Conservation (phyloP, 23 tunicate species). For the Styela plicata region DNA sequence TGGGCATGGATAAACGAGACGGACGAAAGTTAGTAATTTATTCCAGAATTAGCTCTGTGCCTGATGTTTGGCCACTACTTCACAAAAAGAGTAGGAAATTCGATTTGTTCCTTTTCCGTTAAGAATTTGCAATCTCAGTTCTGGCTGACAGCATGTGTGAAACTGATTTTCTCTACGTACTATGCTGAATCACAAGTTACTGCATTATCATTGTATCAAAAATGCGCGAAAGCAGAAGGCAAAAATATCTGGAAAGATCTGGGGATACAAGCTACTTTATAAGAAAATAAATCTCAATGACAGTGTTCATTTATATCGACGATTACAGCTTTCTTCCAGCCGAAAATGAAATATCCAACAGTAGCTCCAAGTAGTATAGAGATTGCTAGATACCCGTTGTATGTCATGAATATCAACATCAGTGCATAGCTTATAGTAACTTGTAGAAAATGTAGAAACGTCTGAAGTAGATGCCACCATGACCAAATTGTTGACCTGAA, state of each 20-base stretch:
- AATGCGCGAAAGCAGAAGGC: not conserved
- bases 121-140: too few relatives aligned
- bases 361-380: constrained; percentile 76
- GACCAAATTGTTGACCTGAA: constrained; percentile 47
- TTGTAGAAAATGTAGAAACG: constrained; percentile 75
- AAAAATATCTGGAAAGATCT: too few relatives aligned
- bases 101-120: too few relatives aligned
- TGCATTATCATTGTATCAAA: not conserved
- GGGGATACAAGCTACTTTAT: too few relatives aligned
- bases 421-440: constrained; percentile 84
- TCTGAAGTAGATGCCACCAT: constrained; percentile 59
- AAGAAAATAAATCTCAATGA: constrained; percentile 47
- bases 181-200: not conserved
- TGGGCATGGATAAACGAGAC: too few relatives aligned
- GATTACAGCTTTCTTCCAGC: constrained; percentile 88
- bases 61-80: too few relatives aligned
- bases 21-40: too few relatives aligned
- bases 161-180: not conserved
- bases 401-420: constrained; percentile 91
- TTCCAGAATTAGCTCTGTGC: too few relatives aligned
- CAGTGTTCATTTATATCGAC: constrained; percentile 90
- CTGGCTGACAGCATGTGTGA: too few relatives aligned
- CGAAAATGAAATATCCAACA: constrained; percentile 84
- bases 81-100: too few relatives aligned
- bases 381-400: constrained; percentile 82